Percentiles rank a stretch among this genome's conserved stretches.
phyloP scores from a whole-genome alignment of 2,113 vertebrate species.

The Azemiops feae region DNA sequence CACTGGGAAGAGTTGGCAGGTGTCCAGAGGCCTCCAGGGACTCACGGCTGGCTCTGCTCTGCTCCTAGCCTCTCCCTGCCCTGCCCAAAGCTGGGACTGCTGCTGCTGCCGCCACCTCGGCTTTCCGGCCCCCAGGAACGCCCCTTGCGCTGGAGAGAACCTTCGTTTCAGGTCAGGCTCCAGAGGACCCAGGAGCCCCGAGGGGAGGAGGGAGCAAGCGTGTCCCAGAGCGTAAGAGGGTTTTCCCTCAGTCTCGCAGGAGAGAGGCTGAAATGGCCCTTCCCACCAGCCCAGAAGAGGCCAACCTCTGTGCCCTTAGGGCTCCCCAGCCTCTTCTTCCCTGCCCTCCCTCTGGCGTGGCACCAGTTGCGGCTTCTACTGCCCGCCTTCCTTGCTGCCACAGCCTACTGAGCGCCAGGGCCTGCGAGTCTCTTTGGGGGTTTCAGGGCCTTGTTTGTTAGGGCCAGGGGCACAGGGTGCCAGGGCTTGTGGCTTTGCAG shows the following conservation, averaged over 20 bases:
- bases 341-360: neutral
- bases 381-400: neutral
- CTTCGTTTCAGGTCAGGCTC: slow-evolving; percentile 77
- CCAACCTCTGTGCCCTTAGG: neutral
- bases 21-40: neutral
- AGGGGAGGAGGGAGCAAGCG: neutral
- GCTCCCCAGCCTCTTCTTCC: neutral
- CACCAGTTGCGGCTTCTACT: neutral
- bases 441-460: neutral
- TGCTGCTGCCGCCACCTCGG: slow-evolving; percentile 1
- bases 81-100: slow-evolving; percentile 41
- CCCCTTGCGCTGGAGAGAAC: slow-evolving; percentile 76
- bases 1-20: neutral
- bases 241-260: neutral
- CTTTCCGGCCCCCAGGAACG: slow-evolving; percentile 53
- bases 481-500: neutral
- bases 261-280: neutral
- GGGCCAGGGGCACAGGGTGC: neutral
- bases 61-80: slow-evolving; percentile 35
- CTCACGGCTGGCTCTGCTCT: neutral
- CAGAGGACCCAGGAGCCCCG: neutral
- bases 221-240: neutral
- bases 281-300: neutral
- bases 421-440: neutral
- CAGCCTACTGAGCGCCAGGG: neutral